phyloP scores from a whole-genome alignment of 1,140 invertebrate genomes.

The Calliphora vicina region DNA sequence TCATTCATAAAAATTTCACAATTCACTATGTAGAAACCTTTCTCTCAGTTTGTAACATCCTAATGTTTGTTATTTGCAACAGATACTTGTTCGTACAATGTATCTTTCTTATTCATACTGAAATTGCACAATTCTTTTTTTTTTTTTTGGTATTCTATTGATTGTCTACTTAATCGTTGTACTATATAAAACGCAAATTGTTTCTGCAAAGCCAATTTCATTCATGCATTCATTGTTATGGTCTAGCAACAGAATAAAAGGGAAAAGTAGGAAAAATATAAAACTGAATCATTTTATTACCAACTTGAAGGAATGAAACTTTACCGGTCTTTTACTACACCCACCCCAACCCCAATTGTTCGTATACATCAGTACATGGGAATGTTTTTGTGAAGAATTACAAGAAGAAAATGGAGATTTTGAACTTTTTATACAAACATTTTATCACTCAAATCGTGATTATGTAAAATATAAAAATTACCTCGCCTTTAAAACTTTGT shows the following conservation, averaged over 20 bases:
- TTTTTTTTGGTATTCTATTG: neutral
- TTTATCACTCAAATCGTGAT: no score
- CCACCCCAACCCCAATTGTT: neutral
- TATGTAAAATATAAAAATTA: no score
- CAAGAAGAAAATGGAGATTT: no score
- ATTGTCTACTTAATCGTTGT: neutral
- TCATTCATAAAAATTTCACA: constrained; percentile 34
- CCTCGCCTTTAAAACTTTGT: no score
- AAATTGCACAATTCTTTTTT: neutral
- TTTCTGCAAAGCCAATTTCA: neutral
- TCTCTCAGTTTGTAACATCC: no score
- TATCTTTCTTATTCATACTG: neutral
- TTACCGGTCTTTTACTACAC: neutral
- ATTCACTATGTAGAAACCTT: neutral
- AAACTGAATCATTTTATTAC: neutral
- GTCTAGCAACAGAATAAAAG: neutral
- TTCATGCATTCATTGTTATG: neutral
- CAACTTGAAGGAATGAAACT: neutral
- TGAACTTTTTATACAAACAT: no score
- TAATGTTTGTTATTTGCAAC: neutral
- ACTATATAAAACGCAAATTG: neutral
- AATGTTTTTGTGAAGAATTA: no score
- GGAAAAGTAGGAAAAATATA: neutral
- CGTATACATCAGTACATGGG: no score
- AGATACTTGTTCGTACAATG: neutral